Conservation (phyloP, 2,113 vertebrate genomes). For the Oncorhynchus nerka region DNA sequence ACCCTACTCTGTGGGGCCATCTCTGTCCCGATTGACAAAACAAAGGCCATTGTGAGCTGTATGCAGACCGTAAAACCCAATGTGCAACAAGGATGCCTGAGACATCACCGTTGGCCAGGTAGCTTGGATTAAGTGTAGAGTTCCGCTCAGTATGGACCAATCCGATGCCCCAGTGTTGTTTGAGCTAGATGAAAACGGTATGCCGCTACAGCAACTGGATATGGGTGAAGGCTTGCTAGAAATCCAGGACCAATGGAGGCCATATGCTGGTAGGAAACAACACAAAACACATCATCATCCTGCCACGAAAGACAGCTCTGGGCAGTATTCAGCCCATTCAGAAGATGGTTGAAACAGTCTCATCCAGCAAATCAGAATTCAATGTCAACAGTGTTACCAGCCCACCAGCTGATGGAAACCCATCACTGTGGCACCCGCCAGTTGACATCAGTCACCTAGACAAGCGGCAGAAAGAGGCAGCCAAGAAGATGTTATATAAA, state of each 20-base stretch:
- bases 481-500: neutral
- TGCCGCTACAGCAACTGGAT: conserved; percentile 8
- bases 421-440: conserved; percentile 17
- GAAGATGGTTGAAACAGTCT: neutral
- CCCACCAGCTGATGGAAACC: neutral
- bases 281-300: conserved; percentile 5
- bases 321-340: neutral
- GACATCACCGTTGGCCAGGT: neutral
- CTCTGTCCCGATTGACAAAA: conserved; percentile 1
- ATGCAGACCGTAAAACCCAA: neutral
- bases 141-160: neutral
- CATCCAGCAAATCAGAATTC: neutral
- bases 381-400: neutral
- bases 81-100: neutral
- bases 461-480: neutral
- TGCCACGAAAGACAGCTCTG: conserved; percentile 9
- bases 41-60: conserved; percentile 8
- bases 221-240: conserved; percentile 18
- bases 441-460: conserved; percentile 9
- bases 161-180: neutral
- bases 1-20: conserved; percentile 1
- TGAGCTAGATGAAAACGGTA: conserved; percentile 5
- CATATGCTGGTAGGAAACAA: conserved; percentile 9
- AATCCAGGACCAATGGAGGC: neutral
- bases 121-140: conserved; percentile 17